phyloP scores from a whole-genome alignment of 1,140 invertebrate species.

The Ectropis grisescens region DNA sequence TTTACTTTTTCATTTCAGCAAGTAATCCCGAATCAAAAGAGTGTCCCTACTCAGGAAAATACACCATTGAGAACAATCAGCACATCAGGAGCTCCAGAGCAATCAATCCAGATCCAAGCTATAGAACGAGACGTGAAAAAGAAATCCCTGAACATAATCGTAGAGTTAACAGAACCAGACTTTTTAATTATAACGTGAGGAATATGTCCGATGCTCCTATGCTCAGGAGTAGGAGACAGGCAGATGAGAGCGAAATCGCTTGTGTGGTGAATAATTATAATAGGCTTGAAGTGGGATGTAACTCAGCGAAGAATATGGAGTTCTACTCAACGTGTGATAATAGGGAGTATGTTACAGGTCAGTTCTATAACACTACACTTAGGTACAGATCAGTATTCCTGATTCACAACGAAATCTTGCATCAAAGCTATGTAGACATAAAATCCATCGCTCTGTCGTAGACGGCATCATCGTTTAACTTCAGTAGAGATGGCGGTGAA shows the following conservation, averaged over 20 bases:
- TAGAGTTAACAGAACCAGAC: constrained; percentile 53
- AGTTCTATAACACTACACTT: too few species aligned
- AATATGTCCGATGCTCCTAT: constrained; percentile 49
- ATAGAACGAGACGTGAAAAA: constrained; percentile 35
- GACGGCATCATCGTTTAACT: too few species aligned
- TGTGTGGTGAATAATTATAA: constrained; percentile 66
- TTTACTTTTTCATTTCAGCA: too few species aligned
- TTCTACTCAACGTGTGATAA: constrained; percentile 80
- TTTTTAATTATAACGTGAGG: constrained; percentile 61
- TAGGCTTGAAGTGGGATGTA: constrained; percentile 79
- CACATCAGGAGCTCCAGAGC: constrained; percentile 45
- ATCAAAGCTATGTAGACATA: too few species aligned
- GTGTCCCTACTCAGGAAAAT: constrained; percentile 82
- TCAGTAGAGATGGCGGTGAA: too few species aligned
- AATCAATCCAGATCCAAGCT: constrained; percentile 8
- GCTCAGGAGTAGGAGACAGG: constrained; percentile 39
- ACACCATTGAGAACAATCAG: constrained; percentile 74
- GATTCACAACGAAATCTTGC: too few species aligned
- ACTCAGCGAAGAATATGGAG: constrained; percentile 79
- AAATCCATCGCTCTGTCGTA: too few species aligned
- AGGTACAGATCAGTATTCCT: too few species aligned
- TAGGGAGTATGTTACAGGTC: constrained; percentile 69
- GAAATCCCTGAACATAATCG: constrained; percentile 39
- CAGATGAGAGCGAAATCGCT: constrained; percentile 30
- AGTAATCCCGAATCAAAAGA: constrained; percentile 78